Evolutionary conservation across 2,113 vertebrate species (phyloP).

Genomic region (Riparia riparia): DNA sequence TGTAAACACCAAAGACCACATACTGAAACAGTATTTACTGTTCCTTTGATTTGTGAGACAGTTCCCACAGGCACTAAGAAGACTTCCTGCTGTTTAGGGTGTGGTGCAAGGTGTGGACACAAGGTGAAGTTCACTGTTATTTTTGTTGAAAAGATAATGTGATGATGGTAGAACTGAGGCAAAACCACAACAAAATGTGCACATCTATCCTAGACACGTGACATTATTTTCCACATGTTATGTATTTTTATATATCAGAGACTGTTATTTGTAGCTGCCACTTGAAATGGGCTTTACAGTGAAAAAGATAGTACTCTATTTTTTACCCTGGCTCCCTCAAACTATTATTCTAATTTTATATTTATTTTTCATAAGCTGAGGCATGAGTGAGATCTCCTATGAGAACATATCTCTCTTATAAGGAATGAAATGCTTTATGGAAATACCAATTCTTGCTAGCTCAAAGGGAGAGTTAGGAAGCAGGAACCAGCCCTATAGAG

Average conservation of each 20-base stretch:
- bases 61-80: neutral
- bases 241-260: neutral
- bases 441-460: neutral
- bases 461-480: neutral
- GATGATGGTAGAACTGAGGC: neutral
- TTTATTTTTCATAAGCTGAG: neutral
- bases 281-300: neutral
- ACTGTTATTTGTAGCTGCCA: neutral
- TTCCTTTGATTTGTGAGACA: neutral
- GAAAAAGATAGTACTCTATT: neutral
- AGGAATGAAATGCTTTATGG: neutral
- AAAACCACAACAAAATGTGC: neutral
- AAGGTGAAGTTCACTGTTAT: neutral
- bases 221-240: neutral
- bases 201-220: neutral
- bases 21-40: neutral
- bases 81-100: neutral
- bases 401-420: neutral
- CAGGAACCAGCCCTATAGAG: neutral
- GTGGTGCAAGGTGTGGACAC: neutral
- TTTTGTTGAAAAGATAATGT: neutral
- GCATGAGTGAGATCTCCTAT: neutral
- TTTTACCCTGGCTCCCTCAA: neutral
- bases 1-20: rapidly evolving
- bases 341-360: neutral